Base-by-base conservation (phyloP, 2,888 invertebrate species). In the Serripes groenlandicus region DNA sequence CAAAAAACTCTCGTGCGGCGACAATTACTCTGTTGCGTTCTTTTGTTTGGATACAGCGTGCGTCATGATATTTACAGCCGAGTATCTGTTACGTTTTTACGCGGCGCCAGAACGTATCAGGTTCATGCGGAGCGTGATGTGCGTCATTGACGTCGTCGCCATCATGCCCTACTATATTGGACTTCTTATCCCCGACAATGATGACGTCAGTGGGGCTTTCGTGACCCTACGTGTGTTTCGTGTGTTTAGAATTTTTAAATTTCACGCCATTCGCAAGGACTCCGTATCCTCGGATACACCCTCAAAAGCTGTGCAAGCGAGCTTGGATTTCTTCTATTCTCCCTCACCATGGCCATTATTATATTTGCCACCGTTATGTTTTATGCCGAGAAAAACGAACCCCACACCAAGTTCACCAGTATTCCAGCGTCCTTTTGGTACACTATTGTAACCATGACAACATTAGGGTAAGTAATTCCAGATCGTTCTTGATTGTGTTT, bases 351-450 rank as follows among this genome's bases (percentile, higher is more conserved):
- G 99, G 99, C 99, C 93, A 99, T 99, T 95, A 99, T 99, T 93
- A 99, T 99, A 94, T 99, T 99, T 95, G 99, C 99, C 87, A 99
- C 99, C 56, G 99, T 99, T 92, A 99, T 99, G 99, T 99, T 98
- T 96, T 99, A 99, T 96, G 99, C 99, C 72, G 99, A 99, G 96
- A 99, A 99, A 96, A 99, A 99, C 95, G 99, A 98, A 89, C 97
- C 97, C 92, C 97, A 97, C 92, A 99, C 99, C 76, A 98, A 98
- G 95, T 99, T 99, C 96, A 99, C 98, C 87, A 99, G 99, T 95
- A 99, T 99, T 96, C 99, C 99, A 81, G 98, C 99, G 76, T 99
- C 99, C 90, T 99, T 99, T 95, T 99, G 99, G 99, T 99, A 99
- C 96, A 99, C 99, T 94, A 99, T 99, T 94, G 99, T 99, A 94